Evolutionary conservation across 2,888 invertebrate genomes (phyloP).

Genomic region (Coelinius sp.): DNA sequence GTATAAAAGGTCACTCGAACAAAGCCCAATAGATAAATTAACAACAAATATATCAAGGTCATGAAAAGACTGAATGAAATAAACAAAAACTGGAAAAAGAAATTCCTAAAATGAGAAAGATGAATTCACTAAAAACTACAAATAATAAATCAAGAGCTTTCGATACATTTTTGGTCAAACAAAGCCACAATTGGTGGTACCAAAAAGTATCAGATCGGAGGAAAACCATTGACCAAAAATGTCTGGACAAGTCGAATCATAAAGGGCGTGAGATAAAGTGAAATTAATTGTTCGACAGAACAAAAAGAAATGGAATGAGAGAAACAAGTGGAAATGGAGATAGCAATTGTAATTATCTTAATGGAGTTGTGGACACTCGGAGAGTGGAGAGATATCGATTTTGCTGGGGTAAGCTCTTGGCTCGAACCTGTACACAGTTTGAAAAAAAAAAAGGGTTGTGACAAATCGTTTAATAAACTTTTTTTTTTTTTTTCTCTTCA

Average conservation of each 20-base stretch:
- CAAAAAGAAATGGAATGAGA: not conserved
- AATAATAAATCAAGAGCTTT: conserved; percentile 23
- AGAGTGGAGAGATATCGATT: conserved; percentile 59
- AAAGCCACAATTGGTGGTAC: conserved; percentile 23
- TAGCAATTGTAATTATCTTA: conserved; percentile 64
- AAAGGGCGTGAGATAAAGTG: conserved; percentile 26
- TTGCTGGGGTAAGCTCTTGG: not conserved
- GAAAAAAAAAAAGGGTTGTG: not conserved
- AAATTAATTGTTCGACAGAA: not conserved
- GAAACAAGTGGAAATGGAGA: conserved; percentile 39
- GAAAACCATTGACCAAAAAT: conserved; percentile 4
- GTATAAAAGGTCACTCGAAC: conserved; percentile 22
- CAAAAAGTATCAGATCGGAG: conserved; percentile 9
- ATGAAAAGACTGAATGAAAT: conserved; percentile 1
- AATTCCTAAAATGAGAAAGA: too few species aligned
- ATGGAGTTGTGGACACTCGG: conserved; percentile 64
- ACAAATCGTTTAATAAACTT: not conserved
- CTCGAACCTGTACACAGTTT: not conserved
- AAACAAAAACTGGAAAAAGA: too few species aligned
- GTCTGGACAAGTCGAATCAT: not conserved
- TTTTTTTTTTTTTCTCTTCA: not conserved
- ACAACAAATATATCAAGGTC: conserved; percentile 15
- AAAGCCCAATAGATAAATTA: not conserved
- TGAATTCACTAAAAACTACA: not conserved
- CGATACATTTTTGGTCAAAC: not conserved